Percentiles rank a stretch among this genome's conserved stretches.
Evolutionary conservation across 2,797 vertebrate species (phyloP).

Genomic region (Coregonus ussuriensis): DNA sequence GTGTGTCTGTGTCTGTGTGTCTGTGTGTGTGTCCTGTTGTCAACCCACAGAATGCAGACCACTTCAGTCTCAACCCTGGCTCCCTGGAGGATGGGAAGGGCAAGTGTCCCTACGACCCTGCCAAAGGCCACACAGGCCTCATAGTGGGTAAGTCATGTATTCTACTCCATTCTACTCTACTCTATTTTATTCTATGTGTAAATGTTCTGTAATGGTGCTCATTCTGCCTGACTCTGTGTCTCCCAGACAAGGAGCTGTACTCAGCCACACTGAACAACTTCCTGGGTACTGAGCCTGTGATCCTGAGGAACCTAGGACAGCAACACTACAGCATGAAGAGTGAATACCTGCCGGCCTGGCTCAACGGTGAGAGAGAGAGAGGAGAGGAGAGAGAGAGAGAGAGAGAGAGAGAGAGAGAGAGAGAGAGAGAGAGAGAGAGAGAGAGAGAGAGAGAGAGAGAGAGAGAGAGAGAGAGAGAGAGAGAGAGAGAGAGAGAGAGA

Average conservation of each 20-base stretch:
- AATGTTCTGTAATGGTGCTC: constrained; percentile 23
- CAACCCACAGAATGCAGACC: constrained; percentile 65
- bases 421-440: background rate
- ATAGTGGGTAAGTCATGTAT: constrained; percentile 85
- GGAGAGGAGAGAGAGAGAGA: background rate
- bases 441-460: no score
- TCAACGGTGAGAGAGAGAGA: constrained; percentile 81
- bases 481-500: background rate
- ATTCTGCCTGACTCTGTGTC: background rate
- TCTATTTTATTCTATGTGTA: constrained; percentile 16
- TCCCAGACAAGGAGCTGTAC: constrained; percentile 89
- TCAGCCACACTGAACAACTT: constrained; percentile 96
- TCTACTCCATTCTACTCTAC: background rate
- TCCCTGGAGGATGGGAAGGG: constrained; percentile 89
- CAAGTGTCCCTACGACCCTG: constrained; percentile 93
- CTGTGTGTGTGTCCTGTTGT: background rate
- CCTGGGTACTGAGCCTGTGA: constrained; percentile 93
- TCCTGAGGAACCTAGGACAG: constrained; percentile 89
- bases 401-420: background rate
- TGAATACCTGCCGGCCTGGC: constrained; percentile 90
- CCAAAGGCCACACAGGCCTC: constrained; percentile 91
- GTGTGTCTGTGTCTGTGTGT: no score
- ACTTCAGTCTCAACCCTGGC: constrained; percentile 80
- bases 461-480: constrained; percentile 30
- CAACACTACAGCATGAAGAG: constrained; percentile 92